Conservation (phyloP, 2,888 invertebrate species). For the Antheraea yamamai region DNA sequence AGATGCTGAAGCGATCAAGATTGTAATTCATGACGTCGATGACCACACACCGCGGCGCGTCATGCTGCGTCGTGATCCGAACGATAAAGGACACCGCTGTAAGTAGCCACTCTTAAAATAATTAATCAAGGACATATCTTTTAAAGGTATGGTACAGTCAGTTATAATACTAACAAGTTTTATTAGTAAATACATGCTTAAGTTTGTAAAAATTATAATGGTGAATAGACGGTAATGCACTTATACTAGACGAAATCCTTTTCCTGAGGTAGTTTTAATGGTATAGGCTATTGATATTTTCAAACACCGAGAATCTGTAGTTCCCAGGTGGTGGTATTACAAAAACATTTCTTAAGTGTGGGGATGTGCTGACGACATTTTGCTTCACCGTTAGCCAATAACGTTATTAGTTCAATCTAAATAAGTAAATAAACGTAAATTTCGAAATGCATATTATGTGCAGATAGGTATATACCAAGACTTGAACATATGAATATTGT, state of each 20-base stretch:
- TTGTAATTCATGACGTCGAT: constrained; percentile 96
- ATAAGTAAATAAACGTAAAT: background rate
- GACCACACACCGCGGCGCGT: constrained; percentile 89
- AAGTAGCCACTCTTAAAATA: constrained; percentile 63
- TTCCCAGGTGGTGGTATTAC: background rate
- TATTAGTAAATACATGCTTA: too few species aligned
- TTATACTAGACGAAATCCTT: background rate
- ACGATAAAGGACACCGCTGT: constrained; percentile 94
- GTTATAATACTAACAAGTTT: background rate
- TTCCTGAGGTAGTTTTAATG: too few species aligned
- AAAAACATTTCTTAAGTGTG: background rate
- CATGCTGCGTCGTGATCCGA: constrained; percentile 88
- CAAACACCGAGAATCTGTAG: background rate
- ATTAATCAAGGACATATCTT: background rate
- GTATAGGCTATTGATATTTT: too few species aligned
- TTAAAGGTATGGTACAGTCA: background rate
- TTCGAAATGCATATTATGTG: too few species aligned
- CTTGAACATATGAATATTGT: too few species aligned
- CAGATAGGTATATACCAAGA: too few species aligned
- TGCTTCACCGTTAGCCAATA: background rate
- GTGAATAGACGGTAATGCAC: background rate
- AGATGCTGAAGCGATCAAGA: constrained; percentile 95
- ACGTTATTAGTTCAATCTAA: background rate
- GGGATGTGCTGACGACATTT: background rate
- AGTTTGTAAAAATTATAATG: too few species aligned